Evolutionary conservation across 2,888 invertebrate genomes (phyloP), one percentile per base, ranked within the genome.

Genomic region (Bellardia bayeri): DNA sequence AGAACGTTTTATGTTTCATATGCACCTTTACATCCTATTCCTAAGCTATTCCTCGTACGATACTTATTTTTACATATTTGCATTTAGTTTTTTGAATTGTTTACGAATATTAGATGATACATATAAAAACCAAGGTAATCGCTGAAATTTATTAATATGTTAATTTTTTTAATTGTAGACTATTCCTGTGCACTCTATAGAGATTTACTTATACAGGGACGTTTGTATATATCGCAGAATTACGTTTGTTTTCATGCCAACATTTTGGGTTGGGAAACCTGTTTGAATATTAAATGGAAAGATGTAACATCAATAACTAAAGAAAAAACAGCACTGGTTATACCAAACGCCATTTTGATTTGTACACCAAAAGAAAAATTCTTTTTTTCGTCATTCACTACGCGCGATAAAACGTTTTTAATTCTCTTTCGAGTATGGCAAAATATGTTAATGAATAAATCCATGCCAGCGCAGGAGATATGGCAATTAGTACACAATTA

Each of bases 351-450:
- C 82, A 97, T 99, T 91, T 96, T 98, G 90, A 96, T 98, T 88
- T 96, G 96, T 91, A 97, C 97, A 69, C 96, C 96, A 88, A 95
- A 94, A 68, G 98, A 98, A 91, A 98, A 98, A 93, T 96, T 97
- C 94, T 99, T 99, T 94, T 97, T 99, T 91, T 97, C 99, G 37
- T 98, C 99, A 58, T 98, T 99, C 94, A 97, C 97, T 2, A 96
- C 98, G 14, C 95, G 99, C 64, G 99, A 99, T 94, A 98, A 99
- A 94, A 97, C 98, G 0, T 99, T 97, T 95, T 95, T 98, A 92
- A 98, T 98, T 97, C 95, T 99, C 93, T 98, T 98, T 95, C 95
- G 98, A 90, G 96, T 99, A 90, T 99, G 99, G 98, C 98, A 99
- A 95, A 98, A 98, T 95, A 98, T 98, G 85, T 96, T 98, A 88